Percentiles rank a stretch among this genome's conserved stretches.
These are phyloP conservation scores for Lasaia peninsularis DNA, from an alignment of 1,140 invertebrate species.

Conservation along the genomic window DNA sequence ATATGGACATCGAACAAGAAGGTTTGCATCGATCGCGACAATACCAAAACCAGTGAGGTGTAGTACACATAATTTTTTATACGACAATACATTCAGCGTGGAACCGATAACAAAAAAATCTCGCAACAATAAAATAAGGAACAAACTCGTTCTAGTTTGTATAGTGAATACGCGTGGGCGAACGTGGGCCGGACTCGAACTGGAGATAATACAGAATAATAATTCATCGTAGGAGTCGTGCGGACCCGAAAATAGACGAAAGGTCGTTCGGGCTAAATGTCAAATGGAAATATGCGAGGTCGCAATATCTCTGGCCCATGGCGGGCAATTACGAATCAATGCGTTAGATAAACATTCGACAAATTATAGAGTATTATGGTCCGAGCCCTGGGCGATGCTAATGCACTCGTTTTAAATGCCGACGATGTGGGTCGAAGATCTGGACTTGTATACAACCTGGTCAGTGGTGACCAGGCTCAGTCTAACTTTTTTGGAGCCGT, in stretches of 20 bases:
- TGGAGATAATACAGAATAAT: conserved; percentile 54
- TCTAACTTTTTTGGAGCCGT: too few relatives aligned
- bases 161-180: conserved; percentile 42
- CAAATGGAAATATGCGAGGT: conserved; percentile 54
- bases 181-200: conserved; percentile 42
- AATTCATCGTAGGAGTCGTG: conserved; percentile 58
- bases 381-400: conserved; percentile 15
- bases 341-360: conserved; percentile 36
- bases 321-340: conserved; percentile 45
- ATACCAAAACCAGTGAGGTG: neutral
- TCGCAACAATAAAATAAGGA: conserved; percentile 42
- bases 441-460: neutral
- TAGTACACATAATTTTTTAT: neutral
- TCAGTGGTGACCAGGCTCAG: neutral
- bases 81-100: neutral
- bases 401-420: conserved; percentile 9
- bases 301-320: conserved; percentile 39
- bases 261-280: conserved; percentile 64
- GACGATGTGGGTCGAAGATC: neutral
- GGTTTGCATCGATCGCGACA: neutral
- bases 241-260: conserved; percentile 49
- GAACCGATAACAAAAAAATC: conserved; percentile 33
- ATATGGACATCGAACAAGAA: too few relatives aligned
- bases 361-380: conserved; percentile 31
- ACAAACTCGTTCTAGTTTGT: conserved; percentile 58